Evolutionary conservation across 2,113 vertebrate species (phyloP), one percentile per base, ranked within the genome.

Genomic region (Periophthalmus modestus): DNA sequence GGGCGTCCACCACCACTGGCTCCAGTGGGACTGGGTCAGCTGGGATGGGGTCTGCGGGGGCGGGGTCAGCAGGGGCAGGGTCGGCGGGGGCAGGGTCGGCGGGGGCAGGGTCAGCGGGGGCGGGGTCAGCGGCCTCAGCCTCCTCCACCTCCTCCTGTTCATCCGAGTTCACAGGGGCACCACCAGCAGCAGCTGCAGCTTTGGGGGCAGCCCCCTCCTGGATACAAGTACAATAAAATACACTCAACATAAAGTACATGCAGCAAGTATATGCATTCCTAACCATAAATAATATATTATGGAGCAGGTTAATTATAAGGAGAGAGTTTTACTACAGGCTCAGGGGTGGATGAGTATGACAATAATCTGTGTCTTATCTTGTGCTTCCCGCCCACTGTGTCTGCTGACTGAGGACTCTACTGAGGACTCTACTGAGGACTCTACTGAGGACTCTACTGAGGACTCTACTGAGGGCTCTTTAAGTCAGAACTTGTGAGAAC

Each of bases 91-190:
- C 71, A 0, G 84, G 70, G 0, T 85, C 81, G 1, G 66, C 85
- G 0, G 85, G 57, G 13, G 68, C 72, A 14, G 34, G 74, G 19
- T 85, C 85, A 0, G 23, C 87, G 15, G 75, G 80, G 6, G 83
- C 82, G 16, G 89, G 82, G 33, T 87, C 88, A 0, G 67, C 88
- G 11, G 48, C 79, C 5, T 85, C 90, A 0, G 66, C 88, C 36
- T 79, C 89, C 21, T 85, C 87, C 0, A n/a, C 87, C 61, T 84
- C 90, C 50, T 91, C 91, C 2, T 33, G 88, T 68, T 93, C 93
- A 5, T 94, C 93, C 19, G 92, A 93, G 82, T 91, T 93, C 3
- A 92, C 10, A 3, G 81, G 87, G 39, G 68, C 78, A 57, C 70
- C 87, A 21, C 73, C 84, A 23, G 46, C 88, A 0, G 69, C 58